Percentiles rank a stretch among this genome's conserved stretches.
phyloP scores from a whole-genome alignment of 2,888 invertebrate species.

The Leptarthrus brevirostris region DNA sequence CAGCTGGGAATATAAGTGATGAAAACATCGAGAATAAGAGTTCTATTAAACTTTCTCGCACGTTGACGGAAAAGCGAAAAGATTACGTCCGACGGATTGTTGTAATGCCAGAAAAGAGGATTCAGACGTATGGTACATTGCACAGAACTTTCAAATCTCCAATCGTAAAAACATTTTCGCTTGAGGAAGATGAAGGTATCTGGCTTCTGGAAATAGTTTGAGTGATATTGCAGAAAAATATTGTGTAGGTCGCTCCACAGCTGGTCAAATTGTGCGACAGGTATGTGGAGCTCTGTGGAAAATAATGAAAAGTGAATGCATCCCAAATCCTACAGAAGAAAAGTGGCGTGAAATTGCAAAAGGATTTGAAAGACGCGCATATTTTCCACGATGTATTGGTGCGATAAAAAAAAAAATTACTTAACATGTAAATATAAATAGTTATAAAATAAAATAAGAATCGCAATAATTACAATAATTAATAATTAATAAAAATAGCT shows the following conservation, averaged over 20 bases:
- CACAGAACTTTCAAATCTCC: constrained; percentile 57
- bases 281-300: not conserved
- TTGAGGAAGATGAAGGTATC: constrained; percentile 50
- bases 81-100: constrained; percentile 75
- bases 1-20: constrained; percentile 51
- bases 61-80: constrained; percentile 74
- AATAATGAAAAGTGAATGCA: not conserved
- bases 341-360: not conserved
- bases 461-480: too few relatives aligned
- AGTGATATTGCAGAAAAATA: not conserved
- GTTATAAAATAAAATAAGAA: too few relatives aligned
- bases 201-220: not conserved
- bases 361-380: not conserved
- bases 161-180: constrained; percentile 56
- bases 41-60: constrained; percentile 70
- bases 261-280: not conserved
- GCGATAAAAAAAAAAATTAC: too few relatives aligned
- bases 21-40: constrained; percentile 59
- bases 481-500: too few relatives aligned
- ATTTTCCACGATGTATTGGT: not conserved
- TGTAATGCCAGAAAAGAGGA: constrained; percentile 65
- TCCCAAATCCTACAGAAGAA: not conserved
- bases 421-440: too few relatives aligned
- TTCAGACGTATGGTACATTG: constrained; percentile 56
- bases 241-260: not conserved